Percentiles rank a stretch among this genome's conserved stretches.
These are phyloP conservation scores for Drosophila borealis DNA, from an alignment of 2,888 invertebrate species.

Conservation along the genomic window DNA sequence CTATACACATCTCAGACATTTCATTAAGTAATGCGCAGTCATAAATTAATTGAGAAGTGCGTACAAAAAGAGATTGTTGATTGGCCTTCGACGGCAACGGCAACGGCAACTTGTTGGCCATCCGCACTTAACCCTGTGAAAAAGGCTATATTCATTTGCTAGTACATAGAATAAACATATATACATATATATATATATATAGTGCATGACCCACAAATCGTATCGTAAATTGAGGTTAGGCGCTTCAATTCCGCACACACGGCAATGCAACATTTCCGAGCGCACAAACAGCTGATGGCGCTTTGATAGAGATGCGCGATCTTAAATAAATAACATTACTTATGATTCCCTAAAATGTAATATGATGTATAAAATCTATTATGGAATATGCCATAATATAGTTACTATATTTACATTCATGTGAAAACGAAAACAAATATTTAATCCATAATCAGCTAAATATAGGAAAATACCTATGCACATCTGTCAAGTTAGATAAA, in stretches of 20 bases:
- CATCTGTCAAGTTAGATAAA: no score
- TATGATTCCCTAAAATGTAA: background rate
- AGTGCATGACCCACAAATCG: slow-evolving; percentile 75
- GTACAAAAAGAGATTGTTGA: slow-evolving; percentile 74
- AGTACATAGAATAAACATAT: slow-evolving; percentile 15
- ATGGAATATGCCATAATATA: background rate
- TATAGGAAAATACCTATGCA: no score
- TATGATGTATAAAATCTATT: background rate
- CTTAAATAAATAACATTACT: background rate
- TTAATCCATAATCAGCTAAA: no score
- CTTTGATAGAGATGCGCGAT: slow-evolving; percentile 23
- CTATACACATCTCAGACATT: slow-evolving; percentile 5
- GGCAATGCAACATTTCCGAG: slow-evolving; percentile 12
- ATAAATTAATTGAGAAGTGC: slow-evolving; percentile 55
- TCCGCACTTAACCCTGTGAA: slow-evolving; percentile 75
- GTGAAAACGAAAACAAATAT: no score
- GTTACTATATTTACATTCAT: background rate
- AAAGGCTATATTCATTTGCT: slow-evolving; percentile 70
- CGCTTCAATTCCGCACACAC: slow-evolving; percentile 73
- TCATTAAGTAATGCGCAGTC: slow-evolving; percentile 8
- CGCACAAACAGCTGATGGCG: slow-evolving; percentile 25
- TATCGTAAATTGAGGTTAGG: slow-evolving; percentile 67
- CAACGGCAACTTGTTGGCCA: slow-evolving; percentile 54
- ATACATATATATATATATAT: slow-evolving; percentile 20
- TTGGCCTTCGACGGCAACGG: slow-evolving; percentile 53